A percentile compares a stretch with the other conserved stretches of the same genome.
phyloP scores from a whole-genome alignment of 2,888 invertebrate genomes.

The Eulithis prunata region DNA sequence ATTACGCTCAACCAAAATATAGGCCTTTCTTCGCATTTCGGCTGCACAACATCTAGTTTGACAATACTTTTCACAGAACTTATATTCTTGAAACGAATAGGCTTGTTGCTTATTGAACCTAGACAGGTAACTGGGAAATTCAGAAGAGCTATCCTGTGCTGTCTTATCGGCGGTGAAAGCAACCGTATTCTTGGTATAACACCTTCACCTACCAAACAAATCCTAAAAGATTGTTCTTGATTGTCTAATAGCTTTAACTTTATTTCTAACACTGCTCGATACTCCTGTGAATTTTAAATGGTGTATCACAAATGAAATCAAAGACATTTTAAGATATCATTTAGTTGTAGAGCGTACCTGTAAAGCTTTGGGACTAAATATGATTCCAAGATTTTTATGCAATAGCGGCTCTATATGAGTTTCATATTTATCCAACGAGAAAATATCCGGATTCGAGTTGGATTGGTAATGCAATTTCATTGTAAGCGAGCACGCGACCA shows the following conservation, averaged over 20 bases:
- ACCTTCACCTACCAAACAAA: conserved; percentile 77
- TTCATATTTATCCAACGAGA: conserved; percentile 73
- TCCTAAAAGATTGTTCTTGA: conserved; percentile 69
- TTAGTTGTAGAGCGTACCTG: conserved; percentile 51
- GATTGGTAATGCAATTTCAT: conserved; percentile 71
- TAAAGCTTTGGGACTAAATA: conserved; percentile 71
- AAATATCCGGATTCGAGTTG: conserved; percentile 64
- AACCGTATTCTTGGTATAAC: conserved; percentile 73
- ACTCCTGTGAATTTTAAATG: conserved; percentile 61
- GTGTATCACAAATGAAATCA: background rate
- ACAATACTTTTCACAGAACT: conserved; percentile 63
- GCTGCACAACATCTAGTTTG: conserved; percentile 52
- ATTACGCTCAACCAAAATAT: conserved; percentile 65
- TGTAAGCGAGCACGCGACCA: conserved; percentile 69
- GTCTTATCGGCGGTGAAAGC: conserved; percentile 57
- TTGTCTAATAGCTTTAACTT: conserved; percentile 70
- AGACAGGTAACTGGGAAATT: conserved; percentile 74
- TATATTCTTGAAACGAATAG: conserved; percentile 69
- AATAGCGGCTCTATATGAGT: conserved; percentile 73
- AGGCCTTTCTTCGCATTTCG: conserved; percentile 56
- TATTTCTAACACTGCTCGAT: conserved; percentile 74
- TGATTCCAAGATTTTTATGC: conserved; percentile 70
- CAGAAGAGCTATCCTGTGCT: conserved; percentile 57
- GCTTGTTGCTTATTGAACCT: conserved; percentile 62
- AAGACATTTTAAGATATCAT: background rate